Evolutionary conservation across 1,140 invertebrate genomes (phyloP), one percentile per base, ranked within the genome.

Genomic region (Ooceraea biroi): DNA sequence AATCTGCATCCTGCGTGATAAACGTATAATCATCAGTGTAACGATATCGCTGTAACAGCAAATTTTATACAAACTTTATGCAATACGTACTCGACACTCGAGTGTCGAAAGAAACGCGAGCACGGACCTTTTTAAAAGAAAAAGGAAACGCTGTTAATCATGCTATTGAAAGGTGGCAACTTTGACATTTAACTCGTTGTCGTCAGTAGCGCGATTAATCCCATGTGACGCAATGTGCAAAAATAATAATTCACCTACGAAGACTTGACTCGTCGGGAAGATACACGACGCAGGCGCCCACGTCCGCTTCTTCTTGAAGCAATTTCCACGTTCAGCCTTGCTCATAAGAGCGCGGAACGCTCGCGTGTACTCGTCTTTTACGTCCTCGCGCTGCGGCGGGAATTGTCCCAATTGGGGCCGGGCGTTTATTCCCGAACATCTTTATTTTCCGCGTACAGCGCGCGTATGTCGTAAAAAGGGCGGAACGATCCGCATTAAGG

Each of bases 371-470:
- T 48, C 22, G 25, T 12, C 12, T 55, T 27, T 66, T 60, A 61
- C 30, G 27, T 65, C 36, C 65, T 65, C 19, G 46, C 22, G 27
- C 17, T 46, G 12, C 27, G 11, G n/a, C 30, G 25, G 12, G 27
- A 66, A 82, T 46, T 36, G 63, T 19, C 58, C 44, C 69, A 83
- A 85, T 85, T 55, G 61, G 36, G 36, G 25, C 60, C 71, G 55
- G 36, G 44, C 41, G 68, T 65, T 76, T 77, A 83, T 83, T 68
- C 46, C 36, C 65, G 57, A 84, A 86, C 66, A 44, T 77, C 52
- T 50, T 80, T 55, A 57, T 69, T 65, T 17, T 27, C 12, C 22
- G 19, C 12, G 17, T 14, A 22, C 19, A 46, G 3, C 58, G 44
- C 19, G 36, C 36, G 36, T 3, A 7, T 2, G 46, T 69, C 78